Conservation (phyloP, 2,797 vertebrate species). For the Hylomyscus alleni region DNA sequence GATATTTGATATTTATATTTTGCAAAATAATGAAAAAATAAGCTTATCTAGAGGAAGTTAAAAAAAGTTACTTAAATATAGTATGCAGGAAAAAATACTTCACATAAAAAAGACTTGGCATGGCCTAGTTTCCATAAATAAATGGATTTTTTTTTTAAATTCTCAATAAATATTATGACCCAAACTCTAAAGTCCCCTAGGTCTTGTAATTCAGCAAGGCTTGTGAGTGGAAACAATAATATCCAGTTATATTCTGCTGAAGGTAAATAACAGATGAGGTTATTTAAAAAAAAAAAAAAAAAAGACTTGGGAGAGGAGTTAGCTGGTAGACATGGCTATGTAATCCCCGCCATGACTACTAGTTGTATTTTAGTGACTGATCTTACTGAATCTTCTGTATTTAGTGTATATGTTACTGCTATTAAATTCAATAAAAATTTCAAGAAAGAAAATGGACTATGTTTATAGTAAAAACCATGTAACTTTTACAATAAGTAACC, state of each 20-base stretch:
- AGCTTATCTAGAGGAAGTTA: slow-evolving; percentile 57
- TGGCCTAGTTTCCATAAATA: neutral
- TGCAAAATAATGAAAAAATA: slow-evolving; percentile 49
- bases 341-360: neutral
- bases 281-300: neutral
- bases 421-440: slow-evolving; percentile 59
- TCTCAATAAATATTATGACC: neutral
- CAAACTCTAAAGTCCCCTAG: neutral
- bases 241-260: neutral
- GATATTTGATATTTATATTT: slow-evolving; percentile 28
- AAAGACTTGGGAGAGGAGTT: neutral
- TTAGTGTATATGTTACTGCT: slow-evolving; percentile 24
- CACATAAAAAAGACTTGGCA: neutral
- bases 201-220: neutral
- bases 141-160: neutral
- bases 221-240: neutral
- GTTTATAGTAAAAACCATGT: slow-evolving; percentile 22
- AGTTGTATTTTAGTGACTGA: neutral
- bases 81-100: slow-evolving; percentile 8
- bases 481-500: slow-evolving; percentile 12
- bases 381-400: slow-evolving; percentile 14
- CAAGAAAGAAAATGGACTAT: slow-evolving; percentile 51
- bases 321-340: neutral
- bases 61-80: slow-evolving; percentile 53
- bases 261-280: neutral